Conservation (phyloP, 2,797 vertebrate species). For the Hipposideros larvatus region DNA sequence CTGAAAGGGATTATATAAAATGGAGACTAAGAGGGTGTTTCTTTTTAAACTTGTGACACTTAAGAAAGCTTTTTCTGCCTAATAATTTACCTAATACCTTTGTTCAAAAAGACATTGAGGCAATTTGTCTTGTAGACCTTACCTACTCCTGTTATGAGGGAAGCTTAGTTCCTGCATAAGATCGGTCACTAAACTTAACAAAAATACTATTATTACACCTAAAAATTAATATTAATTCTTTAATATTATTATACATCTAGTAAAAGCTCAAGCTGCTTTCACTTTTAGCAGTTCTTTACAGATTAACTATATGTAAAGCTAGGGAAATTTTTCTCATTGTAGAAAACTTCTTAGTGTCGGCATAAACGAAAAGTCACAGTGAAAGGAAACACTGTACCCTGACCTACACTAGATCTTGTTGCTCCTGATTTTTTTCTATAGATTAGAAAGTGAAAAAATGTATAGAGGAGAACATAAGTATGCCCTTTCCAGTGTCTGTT, state of each 20-base stretch:
- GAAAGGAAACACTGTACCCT: constrained; percentile 29
- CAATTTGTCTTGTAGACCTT: background rate
- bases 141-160: fast-evolving
- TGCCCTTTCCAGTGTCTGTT: constrained; percentile 25
- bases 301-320: background rate
- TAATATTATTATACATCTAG: background rate
- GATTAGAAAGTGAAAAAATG: background rate
- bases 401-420: background rate
- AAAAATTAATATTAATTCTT: constrained; percentile 14
- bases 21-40: background rate
- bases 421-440: constrained; percentile 20
- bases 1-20: background rate
- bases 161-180: background rate
- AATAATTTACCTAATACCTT: background rate
- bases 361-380: background rate
- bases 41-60: background rate
- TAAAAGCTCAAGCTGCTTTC: background rate
- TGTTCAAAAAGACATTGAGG: background rate
- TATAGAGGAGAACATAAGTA: background rate
- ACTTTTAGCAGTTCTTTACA: background rate
- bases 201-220: background rate
- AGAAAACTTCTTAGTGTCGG: background rate
- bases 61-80: background rate
- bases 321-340: background rate
- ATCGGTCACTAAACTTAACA: background rate